Evolutionary conservation across 2,113 vertebrate species (phyloP).

Genomic region (Gracilinanus agilis): DNA sequence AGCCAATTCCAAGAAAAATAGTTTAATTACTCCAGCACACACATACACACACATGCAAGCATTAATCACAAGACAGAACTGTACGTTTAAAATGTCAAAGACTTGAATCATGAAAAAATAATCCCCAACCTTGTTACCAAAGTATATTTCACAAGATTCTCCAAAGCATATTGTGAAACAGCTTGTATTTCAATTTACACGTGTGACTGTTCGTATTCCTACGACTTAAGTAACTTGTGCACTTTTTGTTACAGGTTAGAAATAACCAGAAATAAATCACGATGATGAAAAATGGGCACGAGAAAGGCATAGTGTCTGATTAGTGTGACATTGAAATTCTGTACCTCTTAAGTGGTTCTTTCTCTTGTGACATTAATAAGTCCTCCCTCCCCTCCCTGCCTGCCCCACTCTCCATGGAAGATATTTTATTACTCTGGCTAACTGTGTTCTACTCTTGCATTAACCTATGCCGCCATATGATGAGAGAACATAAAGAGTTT

Average conservation of each 20-base stretch:
- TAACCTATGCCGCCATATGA: conserved; percentile 82
- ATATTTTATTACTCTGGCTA: conserved; percentile 83
- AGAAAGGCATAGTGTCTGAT: conserved; percentile 46
- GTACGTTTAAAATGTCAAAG: conserved; percentile 72
- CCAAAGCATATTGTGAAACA: conserved; percentile 72
- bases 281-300: conserved; percentile 57
- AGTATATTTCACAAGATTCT: conserved; percentile 74
- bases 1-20: conserved; percentile 79
- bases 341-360: conserved; percentile 52
- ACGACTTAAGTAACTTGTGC: conserved; percentile 54
- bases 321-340: not conserved
- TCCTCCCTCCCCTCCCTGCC: conserved; percentile 34
- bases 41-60: not conserved
- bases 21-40: conserved; percentile 76
- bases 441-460: conserved; percentile 79
- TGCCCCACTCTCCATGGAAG: conserved; percentile 58
- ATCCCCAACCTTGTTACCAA: conserved; percentile 60
- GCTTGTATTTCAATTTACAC: conserved; percentile 76
- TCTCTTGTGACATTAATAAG: conserved; percentile 53
- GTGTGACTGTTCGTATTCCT: conserved; percentile 69
- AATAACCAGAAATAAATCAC: conserved; percentile 73
- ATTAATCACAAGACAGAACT: conserved; percentile 67
- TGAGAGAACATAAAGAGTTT: conserved; percentile 84
- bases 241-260: conserved; percentile 67
- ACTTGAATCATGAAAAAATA: conserved; percentile 71